These are phyloP conservation scores for Pagetopsis macropterus DNA, from an alignment of 2,797 vertebrate genomes.

Conservation along the genomic window DNA sequence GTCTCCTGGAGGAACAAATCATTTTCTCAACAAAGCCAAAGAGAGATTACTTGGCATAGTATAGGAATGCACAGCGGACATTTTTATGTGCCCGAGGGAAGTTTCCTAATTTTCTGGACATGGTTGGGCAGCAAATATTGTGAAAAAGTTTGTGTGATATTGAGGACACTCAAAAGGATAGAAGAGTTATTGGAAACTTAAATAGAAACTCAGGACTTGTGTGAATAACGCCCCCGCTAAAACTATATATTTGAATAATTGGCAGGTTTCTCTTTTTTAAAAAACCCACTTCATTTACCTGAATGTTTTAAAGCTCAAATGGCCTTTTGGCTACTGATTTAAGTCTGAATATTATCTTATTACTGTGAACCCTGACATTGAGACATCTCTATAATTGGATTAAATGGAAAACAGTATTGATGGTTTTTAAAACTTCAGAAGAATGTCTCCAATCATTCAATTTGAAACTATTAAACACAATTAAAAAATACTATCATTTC, in stretches of 20 bases:
- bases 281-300: background rate
- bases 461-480: slow-evolving; percentile 18
- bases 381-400: background rate
- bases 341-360: slow-evolving; percentile 11
- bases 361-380: background rate
- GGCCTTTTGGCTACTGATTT: background rate
- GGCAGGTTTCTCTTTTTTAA: background rate
- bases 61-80: slow-evolving; percentile 80
- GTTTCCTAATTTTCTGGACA: slow-evolving; percentile 79
- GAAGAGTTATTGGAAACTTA: slow-evolving; percentile 51
- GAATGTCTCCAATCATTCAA: background rate
- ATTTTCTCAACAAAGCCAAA: slow-evolving; percentile 81
- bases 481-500: slow-evolving; percentile 12
- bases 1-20: slow-evolving; percentile 82
- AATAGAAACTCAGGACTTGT: slow-evolving; percentile 19
- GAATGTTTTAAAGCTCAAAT: background rate
- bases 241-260: slow-evolving; percentile 17
- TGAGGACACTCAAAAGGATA: slow-evolving; percentile 45
- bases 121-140: slow-evolving; percentile 73
- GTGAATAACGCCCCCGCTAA: slow-evolving; percentile 11
- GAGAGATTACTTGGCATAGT: slow-evolving; percentile 79
- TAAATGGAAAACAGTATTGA: background rate
- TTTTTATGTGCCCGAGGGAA: slow-evolving; percentile 75
- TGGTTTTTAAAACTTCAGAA: slow-evolving; percentile 17
- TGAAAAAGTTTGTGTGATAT: slow-evolving; percentile 68